Evolutionary conservation across 2,797 vertebrate genomes (phyloP), one percentile per base, ranked within the genome.

Genomic region (Trachops cirrhosus): DNA sequence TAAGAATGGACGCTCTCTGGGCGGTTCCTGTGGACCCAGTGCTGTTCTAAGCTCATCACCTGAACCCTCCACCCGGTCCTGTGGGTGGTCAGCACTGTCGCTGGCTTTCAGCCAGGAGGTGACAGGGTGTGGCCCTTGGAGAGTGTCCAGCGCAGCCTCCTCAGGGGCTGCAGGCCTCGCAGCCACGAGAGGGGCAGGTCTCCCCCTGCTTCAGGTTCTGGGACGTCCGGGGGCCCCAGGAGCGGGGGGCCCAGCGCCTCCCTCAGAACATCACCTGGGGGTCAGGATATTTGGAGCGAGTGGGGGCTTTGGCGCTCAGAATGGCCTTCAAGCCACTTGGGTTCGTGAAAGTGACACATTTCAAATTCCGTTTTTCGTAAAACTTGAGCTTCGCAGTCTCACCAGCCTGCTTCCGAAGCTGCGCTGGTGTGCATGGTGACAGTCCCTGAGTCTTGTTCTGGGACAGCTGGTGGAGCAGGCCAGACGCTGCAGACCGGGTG

Each of bases 201-300:
- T 11, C 14, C 21, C 37, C 39, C 57, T 57, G 48, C 9, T 2
- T 62, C 37, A 10, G 29, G 50, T 50, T 39, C 32, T 5, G 48
- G 8, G 37, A 34, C 11, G 2, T 4, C 15, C 0, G 26, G 37
- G 12, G 50, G n/a, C 29, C 15, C 1, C 12, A 5, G 7, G 22
- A n/a, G 29, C 16, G 6, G 54, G 67, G n/a, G 19, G 0, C 26
- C 7, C 26, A 2, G 6, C 0, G 9, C 10, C 10, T 24, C 5
- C 21, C 19, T 34, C 0, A 0, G 68, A 26, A 16, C 2, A 0
- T 14, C 41, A 1, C 0, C 0, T 10, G 1, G 1, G 12, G 0
- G 0, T 5, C 50, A n/a, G 44, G 0, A 0, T 0, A 3, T 32
- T 16, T 6, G 2, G 34, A n/a, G 34, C 9, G 0, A 6, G 15